These are phyloP conservation scores for Cyclargus thomasi DNA, from an alignment of 1,140 invertebrate species.

Conservation along the genomic window DNA sequence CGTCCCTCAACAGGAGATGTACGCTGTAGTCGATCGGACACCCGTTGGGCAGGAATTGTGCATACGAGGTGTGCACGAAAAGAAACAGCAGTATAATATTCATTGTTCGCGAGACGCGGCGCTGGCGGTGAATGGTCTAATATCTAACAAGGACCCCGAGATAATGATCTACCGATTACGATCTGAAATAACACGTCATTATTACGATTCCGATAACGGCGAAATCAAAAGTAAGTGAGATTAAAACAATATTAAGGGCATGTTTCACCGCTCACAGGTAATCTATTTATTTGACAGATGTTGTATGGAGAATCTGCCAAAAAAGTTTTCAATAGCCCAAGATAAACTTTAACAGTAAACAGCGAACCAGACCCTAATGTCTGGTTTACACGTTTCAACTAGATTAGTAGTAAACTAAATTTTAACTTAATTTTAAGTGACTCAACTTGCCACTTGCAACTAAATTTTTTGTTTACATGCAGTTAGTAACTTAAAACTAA, in stretches of 20 bases:
- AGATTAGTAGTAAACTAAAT: no score
- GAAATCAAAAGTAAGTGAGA: neutral
- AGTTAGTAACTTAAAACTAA: no score
- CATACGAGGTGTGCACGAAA: neutral
- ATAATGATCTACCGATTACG: neutral
- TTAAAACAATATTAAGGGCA: neutral
- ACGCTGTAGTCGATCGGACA: neutral
- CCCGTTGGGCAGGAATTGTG: neutral
- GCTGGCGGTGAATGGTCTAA: neutral
- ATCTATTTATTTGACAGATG: no score
- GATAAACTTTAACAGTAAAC: no score
- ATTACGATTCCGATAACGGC: conserved; percentile 6
- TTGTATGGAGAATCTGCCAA: no score
- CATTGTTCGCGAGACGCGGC: neutral
- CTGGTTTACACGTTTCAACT: no score
- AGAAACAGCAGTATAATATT: neutral
- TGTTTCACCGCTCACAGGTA: no score
- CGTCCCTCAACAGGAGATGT: neutral
- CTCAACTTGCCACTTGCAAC: no score
- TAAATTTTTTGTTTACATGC: no score
- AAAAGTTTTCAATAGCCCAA: no score
- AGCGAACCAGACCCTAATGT: no score
- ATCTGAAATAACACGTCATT: neutral
- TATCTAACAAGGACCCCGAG: neutral
- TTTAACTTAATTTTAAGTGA: no score